Evolutionary conservation across 1,140 invertebrate species (phyloP), one percentile per base, ranked within the genome.

Genomic region (Zophobas morio): DNA sequence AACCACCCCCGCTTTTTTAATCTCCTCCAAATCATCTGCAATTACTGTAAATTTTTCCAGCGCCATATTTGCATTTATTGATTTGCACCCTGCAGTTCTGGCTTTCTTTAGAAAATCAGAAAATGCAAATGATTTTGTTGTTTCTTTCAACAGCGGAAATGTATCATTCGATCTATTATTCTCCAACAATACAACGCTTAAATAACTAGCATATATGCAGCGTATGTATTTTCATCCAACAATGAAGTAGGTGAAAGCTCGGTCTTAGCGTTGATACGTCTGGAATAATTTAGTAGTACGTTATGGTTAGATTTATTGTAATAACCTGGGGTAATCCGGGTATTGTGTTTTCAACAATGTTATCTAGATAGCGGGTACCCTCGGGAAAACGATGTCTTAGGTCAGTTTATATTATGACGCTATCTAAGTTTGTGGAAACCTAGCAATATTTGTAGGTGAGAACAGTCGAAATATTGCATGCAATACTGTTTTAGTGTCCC

Each of bases 341-440:
- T 42, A 66, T 66, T 66, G 60, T 66, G 42, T 66, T 66, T 42
- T 66, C 60, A 66, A 66, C 60, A 66, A 66, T 66, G 42, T 66
- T 66, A 66, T 42, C 60, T 32, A 66, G 60, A 66, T 42, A 20
- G 20, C 20, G 20, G 20, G 20, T 20, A 42, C 39, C 42, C 60
- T 8, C 8, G 6, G 60, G 37, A 40, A 66, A 37, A 4, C 34
- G 32, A 46, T 66, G 39, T 66, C 60, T 66, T 66, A 66, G 60
- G 60, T 34, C 60, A 33, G 60, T 42, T 66, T 66, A 42, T 42
- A 33, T 33, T 20, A 20, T 20, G 20, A 20, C 20, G 20, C 20
- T 20, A 20, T 20, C 20, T 20, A 20, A 20, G 20, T 20, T 20
- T 20, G 20, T 20, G 20, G 20, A 20, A 20, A 20, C 20, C 20